Conservation (phyloP, 2,113 vertebrate genomes). For the Urocitellus parryii region DNA sequence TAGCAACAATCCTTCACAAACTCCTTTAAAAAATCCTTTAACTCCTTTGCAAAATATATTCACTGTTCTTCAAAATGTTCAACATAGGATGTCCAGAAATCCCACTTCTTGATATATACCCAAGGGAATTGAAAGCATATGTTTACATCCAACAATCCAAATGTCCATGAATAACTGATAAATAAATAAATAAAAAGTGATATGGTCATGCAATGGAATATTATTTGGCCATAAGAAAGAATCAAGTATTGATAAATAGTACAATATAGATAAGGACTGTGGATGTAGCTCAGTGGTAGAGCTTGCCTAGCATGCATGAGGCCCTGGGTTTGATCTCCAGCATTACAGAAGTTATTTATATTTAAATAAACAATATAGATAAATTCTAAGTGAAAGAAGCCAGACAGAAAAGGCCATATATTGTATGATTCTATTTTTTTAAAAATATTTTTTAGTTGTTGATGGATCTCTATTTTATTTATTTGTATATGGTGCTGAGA, state of each 20-base stretch:
- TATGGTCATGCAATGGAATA: not conserved
- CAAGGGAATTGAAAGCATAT: not conserved
- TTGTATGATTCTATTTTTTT: not conserved
- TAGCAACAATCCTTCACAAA: not conserved
- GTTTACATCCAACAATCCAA: not conserved
- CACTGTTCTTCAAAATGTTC: constrained; percentile 12
- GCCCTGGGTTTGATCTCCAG: not conserved
- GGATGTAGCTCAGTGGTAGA: not conserved
- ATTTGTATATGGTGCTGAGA: too few species aligned
- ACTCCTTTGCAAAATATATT: not conserved
- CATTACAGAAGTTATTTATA: not conserved
- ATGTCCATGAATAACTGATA: not conserved
- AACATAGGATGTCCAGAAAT: not conserved
- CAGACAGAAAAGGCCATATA: not conserved
- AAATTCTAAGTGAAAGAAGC: not conserved
- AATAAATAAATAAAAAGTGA: not conserved
- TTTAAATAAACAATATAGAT: not conserved
- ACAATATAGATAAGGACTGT: not conserved
- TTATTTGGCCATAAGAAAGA: not conserved
- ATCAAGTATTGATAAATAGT: not conserved
- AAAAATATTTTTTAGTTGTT: too few species aligned
- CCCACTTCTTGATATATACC: not conserved
- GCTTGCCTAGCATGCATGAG: not conserved
- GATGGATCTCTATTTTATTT: too few species aligned
- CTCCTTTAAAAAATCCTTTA: not conserved